These are phyloP conservation scores for Alcis repandata DNA, from an alignment of 2,888 invertebrate species.

Conservation along the genomic window DNA sequence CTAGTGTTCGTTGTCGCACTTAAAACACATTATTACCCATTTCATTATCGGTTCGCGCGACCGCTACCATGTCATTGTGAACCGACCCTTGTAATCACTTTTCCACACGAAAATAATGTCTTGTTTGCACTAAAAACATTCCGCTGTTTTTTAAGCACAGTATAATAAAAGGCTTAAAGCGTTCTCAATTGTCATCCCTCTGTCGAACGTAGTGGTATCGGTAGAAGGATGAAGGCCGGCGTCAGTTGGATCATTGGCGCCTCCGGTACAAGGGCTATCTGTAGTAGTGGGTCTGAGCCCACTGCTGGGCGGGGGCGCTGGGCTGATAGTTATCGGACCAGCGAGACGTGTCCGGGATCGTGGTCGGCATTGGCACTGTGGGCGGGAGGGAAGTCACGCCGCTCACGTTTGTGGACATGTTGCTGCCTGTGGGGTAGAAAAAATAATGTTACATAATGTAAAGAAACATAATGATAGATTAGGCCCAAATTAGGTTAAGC, in stretches of 20 bases:
- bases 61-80: no score
- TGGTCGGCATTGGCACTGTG: slow-evolving; percentile 38
- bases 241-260: slow-evolving; percentile 27
- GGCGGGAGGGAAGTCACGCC: slow-evolving; percentile 54
- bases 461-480: background rate
- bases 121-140: slow-evolving; percentile 1
- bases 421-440: slow-evolving; percentile 45
- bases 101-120: background rate
- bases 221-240: slow-evolving; percentile 29
- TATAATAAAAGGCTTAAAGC: background rate
- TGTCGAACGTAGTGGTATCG: slow-evolving; percentile 27
- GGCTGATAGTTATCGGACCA: slow-evolving; percentile 57
- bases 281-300: slow-evolving; percentile 88
- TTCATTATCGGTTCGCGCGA: no score
- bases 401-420: slow-evolving; percentile 58
- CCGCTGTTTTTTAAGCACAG: background rate
- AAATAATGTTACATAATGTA: no score
- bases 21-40: no score
- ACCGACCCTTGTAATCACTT: background rate
- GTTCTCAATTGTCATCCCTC: slow-evolving; percentile 25
- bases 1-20: no score
- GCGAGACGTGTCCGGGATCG: slow-evolving; percentile 47
- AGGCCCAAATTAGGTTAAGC: no score
- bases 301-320: slow-evolving; percentile 54
- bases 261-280: slow-evolving; percentile 62